Percentiles rank a stretch among this genome's conserved stretches.
phyloP scores from a whole-genome alignment of 2,888 invertebrate species.

The Cephus rjabovi region DNA sequence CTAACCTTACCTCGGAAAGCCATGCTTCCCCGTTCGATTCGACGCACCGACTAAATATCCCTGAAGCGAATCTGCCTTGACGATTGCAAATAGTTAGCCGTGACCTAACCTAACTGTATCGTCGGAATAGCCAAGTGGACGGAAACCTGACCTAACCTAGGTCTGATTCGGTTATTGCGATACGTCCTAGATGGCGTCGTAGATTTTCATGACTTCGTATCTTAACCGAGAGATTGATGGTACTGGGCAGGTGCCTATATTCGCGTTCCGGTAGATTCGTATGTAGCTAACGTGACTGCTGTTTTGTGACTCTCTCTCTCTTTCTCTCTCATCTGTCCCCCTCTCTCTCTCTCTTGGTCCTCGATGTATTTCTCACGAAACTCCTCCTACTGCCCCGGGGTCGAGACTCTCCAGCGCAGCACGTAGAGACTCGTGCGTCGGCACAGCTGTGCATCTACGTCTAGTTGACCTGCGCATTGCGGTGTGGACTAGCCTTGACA shows the following conservation, averaged over 20 bases:
- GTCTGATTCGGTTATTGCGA: not conserved
- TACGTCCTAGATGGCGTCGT: not conserved
- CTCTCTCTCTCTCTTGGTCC: constrained; percentile 6
- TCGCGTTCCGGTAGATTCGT: not conserved
- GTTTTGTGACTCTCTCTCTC: not conserved
- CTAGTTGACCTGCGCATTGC: not conserved
- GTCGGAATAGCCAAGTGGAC: not conserved
- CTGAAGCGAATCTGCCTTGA: not conserved
- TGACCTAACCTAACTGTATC: not conserved
- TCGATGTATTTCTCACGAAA: not conserved
- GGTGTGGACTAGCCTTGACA: not conserved
- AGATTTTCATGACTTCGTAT: not conserved
- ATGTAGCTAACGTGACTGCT: not conserved
- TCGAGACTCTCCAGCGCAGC: not conserved
- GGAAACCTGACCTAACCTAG: not conserved
- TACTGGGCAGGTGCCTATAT: not conserved
- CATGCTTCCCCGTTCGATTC: too few relatives aligned
- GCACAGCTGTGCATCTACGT: not conserved
- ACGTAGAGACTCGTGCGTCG: not conserved
- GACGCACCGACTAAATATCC: not conserved
- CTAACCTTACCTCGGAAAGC: not conserved
- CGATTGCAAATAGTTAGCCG: not conserved
- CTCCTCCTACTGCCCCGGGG: not conserved
- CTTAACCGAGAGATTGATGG: not conserved
- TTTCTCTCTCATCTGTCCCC: not conserved